Conservation (phyloP, 2,113 vertebrate genomes). For the Sphaerodactylus townsendi region DNA sequence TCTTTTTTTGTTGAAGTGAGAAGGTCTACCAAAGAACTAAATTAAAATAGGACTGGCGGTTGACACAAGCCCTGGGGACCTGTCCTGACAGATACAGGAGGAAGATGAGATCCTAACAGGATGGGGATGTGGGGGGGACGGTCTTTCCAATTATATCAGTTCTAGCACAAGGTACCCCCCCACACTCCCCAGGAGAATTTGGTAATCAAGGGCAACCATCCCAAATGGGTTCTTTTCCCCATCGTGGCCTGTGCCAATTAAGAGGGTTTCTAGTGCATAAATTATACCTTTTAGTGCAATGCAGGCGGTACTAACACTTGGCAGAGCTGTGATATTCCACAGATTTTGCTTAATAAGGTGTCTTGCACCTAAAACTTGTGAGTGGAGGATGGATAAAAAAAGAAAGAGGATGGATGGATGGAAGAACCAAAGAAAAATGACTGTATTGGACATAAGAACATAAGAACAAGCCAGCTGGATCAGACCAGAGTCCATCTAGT, state of each 20-base stretch:
- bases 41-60: constrained; percentile 27
- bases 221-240: constrained; percentile 60
- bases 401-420: too few relatives aligned
- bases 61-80: constrained; percentile 42
- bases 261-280: constrained; percentile 56
- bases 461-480: too few relatives aligned
- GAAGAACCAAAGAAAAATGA: neutral
- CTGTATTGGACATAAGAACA: too few relatives aligned
- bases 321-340: constrained; percentile 59
- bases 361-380: constrained; percentile 46
- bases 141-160: constrained; percentile 19
- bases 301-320: constrained; percentile 62
- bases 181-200: constrained; percentile 50
- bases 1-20: neutral
- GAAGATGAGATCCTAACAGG: constrained; percentile 56
- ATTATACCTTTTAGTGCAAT: constrained; percentile 66
- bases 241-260: constrained; percentile 60
- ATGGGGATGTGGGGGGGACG: neutral
- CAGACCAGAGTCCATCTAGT: too few relatives aligned
- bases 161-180: constrained; percentile 50
- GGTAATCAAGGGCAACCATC: constrained; percentile 62
- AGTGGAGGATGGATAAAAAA: neutral
- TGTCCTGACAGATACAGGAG: constrained; percentile 45
- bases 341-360: constrained; percentile 61
- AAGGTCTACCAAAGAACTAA: constrained; percentile 46